phyloP scores from a whole-genome alignment of 2,113 vertebrate species.

The Lophura nycthemera region DNA sequence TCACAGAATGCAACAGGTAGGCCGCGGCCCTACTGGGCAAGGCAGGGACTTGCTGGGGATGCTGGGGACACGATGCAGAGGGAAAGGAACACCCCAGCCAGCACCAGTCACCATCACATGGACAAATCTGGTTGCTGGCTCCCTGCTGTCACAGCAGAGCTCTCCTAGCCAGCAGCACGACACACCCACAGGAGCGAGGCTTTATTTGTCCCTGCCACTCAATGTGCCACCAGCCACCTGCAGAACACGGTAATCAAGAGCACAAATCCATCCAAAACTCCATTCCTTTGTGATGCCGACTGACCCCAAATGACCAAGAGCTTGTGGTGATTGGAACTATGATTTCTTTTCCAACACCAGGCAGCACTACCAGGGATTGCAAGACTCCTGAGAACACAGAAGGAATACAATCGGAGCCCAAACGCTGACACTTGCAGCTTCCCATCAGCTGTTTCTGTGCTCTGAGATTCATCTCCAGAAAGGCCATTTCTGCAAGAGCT shows the following conservation, averaged over 20 bases:
- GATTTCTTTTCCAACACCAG: not conserved
- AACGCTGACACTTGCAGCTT: not conserved
- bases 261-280: not conserved
- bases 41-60: not conserved
- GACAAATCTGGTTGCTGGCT: not conserved
- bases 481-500: not conserved
- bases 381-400: slow-evolving; percentile 35
- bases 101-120: not conserved
- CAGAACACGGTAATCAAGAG: not conserved
- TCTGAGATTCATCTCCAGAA: slow-evolving; percentile 3
- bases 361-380: not conserved
- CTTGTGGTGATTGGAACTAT: not conserved
- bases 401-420: not conserved
- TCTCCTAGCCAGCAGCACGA: not conserved
- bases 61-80: not conserved
- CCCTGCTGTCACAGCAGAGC: not conserved
- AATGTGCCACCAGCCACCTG: not conserved
- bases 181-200: not conserved
- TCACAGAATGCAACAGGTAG: not conserved
- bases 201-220: not conserved
- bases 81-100: not conserved
- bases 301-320: not conserved
- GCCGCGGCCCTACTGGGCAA: fast-evolving
- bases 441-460: not conserved
- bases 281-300: not conserved